Base-by-base conservation (phyloP, 2,888 invertebrate species). In the Eudasyphora cyanicolor region DNA sequence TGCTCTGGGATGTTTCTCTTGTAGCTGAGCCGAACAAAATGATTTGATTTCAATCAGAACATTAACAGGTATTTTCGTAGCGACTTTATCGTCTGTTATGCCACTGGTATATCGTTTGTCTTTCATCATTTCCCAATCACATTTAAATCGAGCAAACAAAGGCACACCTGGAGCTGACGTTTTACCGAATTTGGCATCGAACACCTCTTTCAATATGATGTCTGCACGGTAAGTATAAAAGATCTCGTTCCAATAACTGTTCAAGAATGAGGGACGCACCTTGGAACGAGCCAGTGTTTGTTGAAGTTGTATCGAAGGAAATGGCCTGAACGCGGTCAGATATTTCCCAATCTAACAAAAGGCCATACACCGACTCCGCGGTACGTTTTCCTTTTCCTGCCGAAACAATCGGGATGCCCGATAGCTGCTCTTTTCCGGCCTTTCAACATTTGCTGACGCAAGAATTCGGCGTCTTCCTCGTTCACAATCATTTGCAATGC, bases 161-260 rank as follows among this genome's bases (percentile, higher is more conserved):
- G 54, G 21, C 54, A 24, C 54, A 2, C n/a, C 24, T 54, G 54
- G 54, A 2, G 19, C 32, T 29, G 12, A 29, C 57, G 27, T 60
- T 60, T 32, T 32, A 4, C 60, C 60, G 57, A 77, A 69, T 24
- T 70, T 77, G 19, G 38, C 29, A 27, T 70, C 42, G 45, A 77
- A 77, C 29, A 77, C 45, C 8, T 69, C 69, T 70, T 70, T 77
- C 57, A 54, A 77, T 60, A 70, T 69, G 70, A 77, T 42, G 60
- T 27, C 70, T 42, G 57, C 69, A 75, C 17, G 57, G 14, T 3
- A 45, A n/a, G 14, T 45, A 45, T 10, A 45, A 12, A 45, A 45
- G 45, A 45, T 45, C 14, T 60, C 69, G 69, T 24, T 60, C 70
- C 35, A 35, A 10, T 10, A 45, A 14, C n/a, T 45, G 3, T n/a